Conservation (phyloP, 2,888 invertebrate species). For the Macaria notata region DNA sequence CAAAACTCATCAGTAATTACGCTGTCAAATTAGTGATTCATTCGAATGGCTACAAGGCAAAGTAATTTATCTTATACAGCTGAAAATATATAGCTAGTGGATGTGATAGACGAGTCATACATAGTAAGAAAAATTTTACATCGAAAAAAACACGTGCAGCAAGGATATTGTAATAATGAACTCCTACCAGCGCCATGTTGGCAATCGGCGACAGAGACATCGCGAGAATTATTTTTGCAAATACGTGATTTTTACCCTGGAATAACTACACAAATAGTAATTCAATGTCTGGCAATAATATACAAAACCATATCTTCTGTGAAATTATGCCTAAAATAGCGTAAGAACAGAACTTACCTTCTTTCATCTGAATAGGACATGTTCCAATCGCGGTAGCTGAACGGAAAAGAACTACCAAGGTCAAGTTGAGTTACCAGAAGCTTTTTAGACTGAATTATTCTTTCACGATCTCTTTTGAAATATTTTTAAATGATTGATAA, state of each 20-base stretch:
- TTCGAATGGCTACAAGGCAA: neutral
- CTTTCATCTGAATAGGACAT: conserved; percentile 91
- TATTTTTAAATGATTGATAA: conserved; percentile 36
- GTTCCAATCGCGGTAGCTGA: conserved; percentile 89
- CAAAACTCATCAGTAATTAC: conserved; percentile 49
- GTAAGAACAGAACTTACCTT: conserved; percentile 85
- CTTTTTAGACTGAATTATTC: conserved; percentile 55
- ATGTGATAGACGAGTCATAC: too few species aligned
- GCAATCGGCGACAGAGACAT: conserved; percentile 75
- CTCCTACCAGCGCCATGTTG: conserved; percentile 81
- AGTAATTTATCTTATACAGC: neutral
- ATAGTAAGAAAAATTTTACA: conserved; percentile 9
- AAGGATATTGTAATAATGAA: conserved; percentile 60
- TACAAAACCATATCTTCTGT: conserved; percentile 39
- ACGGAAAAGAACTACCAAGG: conserved; percentile 86
- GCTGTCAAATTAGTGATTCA: conserved; percentile 61
- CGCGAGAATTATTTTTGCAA: conserved; percentile 44
- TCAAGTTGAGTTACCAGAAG: conserved; percentile 79
- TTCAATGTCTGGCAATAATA: conserved; percentile 17
- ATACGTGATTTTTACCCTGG: conserved; percentile 34
- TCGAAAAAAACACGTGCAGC: conserved; percentile 69
- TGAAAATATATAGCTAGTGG: neutral
- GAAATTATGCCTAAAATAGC: conserved; percentile 47
- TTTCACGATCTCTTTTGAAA: conserved; percentile 24
- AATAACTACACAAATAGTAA: conserved; percentile 16